Evolutionary conservation across 2,797 vertebrate genomes (phyloP), one percentile per base, ranked within the genome.

Genomic region (Cynopterus sphinx): DNA sequence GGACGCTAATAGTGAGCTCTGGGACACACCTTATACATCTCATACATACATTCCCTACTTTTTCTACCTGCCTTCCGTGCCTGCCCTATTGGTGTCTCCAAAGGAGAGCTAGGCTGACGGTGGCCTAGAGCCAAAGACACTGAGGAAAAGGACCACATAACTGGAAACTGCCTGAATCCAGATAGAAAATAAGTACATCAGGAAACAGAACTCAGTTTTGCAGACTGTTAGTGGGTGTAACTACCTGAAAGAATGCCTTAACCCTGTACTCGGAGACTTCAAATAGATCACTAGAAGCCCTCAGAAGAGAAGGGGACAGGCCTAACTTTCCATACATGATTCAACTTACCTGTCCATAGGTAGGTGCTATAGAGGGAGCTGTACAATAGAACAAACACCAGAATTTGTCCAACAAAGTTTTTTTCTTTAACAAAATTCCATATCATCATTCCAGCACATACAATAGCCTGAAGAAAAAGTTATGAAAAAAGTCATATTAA

Each of bases 351-450:
- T 99, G 99, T 99, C 99, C 99, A 99, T 4, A 99, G 91, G 94
- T 99, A 99, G 41, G 99, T 99, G 97, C 99, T 99, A 97, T 99
- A 99, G 95, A 99, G 99, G 3, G 99, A 99, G 65, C 99, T 99
- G 95, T 99, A 99, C 19, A 99, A 98, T 28, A 99, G 97, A 59
- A 99, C 98, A 98, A 99, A 99, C 46, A 99, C 99, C 65, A 99
- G 97, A 94, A 99, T 98, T 97, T 99, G 99, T 87, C 98, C 97
- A 41, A 99, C 97, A 96, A 99, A 98, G 98, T 98, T 99, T 84
- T 98, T 97, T 91, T 99, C 97, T 92, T 98, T 98, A 96, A 99
- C 99, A 96, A 99, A 99, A 97, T 99, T 99, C 99, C 99, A 99
- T 75, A 98, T 97, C 92, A 99, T 99, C 99, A 99, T 99, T 94